Percentiles rank a stretch among this genome's conserved stretches.
Conservation (phyloP, 2,888 invertebrate genomes). For the Stictocephala bisonia region DNA sequence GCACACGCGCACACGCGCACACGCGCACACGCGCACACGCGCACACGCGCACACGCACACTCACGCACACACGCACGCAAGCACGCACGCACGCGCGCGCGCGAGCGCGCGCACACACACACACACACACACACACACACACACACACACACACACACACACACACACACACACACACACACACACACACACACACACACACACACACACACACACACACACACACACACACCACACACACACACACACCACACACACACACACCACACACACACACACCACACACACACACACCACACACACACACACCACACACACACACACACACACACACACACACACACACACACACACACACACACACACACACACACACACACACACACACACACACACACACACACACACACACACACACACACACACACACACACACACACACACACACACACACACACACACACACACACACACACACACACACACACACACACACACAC, state of each 20-base stretch:
- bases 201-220: constrained; percentile 13
- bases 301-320: too few relatives aligned
- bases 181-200: constrained; percentile 9
- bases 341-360: not conserved
- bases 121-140: constrained; percentile 5
- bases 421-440: constrained; percentile 6
- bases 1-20: not conserved
- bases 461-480: constrained; percentile 9
- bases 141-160: constrained; percentile 13
- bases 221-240: too few relatives aligned
- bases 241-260: too few relatives aligned
- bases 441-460: constrained; percentile 13
- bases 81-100: too few relatives aligned
- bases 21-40: not conserved
- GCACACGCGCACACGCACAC: not conserved
- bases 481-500: not conserved
- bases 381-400: not conserved
- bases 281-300: too few relatives aligned
- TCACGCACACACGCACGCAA: not conserved
- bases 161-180: constrained; percentile 10
- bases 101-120: too few relatives aligned
- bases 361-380: constrained; percentile 9
- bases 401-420: not conserved
- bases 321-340: constrained; percentile 13
- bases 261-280: too few relatives aligned